Base-by-base conservation (phyloP, 2,797 vertebrate species). In the Philypnodon macrostomus region DNA sequence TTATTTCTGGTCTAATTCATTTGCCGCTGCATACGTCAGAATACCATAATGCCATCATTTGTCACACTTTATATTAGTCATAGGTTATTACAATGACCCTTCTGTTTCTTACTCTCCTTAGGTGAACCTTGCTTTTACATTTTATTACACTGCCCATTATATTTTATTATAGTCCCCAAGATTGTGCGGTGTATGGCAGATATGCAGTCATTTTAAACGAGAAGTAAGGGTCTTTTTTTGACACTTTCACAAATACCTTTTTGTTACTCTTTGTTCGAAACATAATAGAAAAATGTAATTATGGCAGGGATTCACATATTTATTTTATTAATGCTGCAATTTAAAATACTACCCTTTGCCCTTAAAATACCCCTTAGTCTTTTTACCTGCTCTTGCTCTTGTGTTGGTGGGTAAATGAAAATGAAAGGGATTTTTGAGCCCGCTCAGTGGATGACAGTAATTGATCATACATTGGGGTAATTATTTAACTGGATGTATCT, bases 231-330 rank as follows among this genome's bases (percentile, higher is more conserved):
- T 14, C 26, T 30, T 58, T 56, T 65, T 41, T 50, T 19, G 23
- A 16, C 35, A 16, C 31, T 17, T 42, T 76, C 39, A 71, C 70
- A 66, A 34, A 13, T 13, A 37, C 6, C 19, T 13, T 18, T 23
- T 63, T 15, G 18, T 26, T 60, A 34, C 33, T 68, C 64, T 73
- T 73, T 74, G 55, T 71, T 53, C 16, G 7, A 29, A 24, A 49
- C 49, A 40, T 27, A 79, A 63, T 46, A 40, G 39, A 52, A 60
- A 72, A 67, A 60, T 46, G 49, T 70, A 53, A 77, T 76, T 68
- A 65, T 33, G 38, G 46, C 39, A 1, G 4, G 30, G 36, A 50
- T 53, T 52, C 63, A 33, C 26, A 7, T 33, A 35, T 27, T 50
- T 36, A 40, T 68, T 72, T 67, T 51, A 61, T 59, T 72, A 63